Evolutionary conservation across 2,888 invertebrate genomes (phyloP), one percentile per base, ranked within the genome.

Genomic region (Agriotes lineatus): DNA sequence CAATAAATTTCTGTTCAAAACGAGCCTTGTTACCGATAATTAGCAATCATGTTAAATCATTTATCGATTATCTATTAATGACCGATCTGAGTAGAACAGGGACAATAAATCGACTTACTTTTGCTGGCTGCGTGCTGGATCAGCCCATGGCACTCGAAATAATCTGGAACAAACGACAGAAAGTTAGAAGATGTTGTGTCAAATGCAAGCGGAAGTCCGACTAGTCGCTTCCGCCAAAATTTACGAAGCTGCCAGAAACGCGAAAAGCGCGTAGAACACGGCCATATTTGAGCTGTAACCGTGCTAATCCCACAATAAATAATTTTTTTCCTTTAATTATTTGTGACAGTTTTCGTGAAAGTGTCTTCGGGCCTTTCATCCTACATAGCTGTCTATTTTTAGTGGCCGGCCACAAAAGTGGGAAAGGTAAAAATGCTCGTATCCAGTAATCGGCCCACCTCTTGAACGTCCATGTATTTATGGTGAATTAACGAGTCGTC

Each of bases 131-230:
- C 22, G 33, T 25, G 44, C 19, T 64, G 18, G 50, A 63, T 69
- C 69, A 69, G 63, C 69, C 69, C 69, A 69, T 69, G 64, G 69
- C 69, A 67, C 56, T 35, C 33, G 48, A 48, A 56, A 48, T 58
- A 58, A 54, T 64, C 69, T 69, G 69, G 20, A 69, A 69, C 42
- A 65, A 39, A 59, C 45, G 30, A 59, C n/a, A 59, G 45, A 59
- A 59, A 59, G 30, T 39, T 48, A 20, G 35, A 56, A 45, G 30
- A 52, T 54, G 20, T 22, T 42, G 7, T 3, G 16, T 42, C 9
- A 1, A 4, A 42, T 18, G 16, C 12, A 42, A 14, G 9, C 2
- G 9, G 16, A 18, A 7, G 12, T 16, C 16, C 9, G 16, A 42
- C 1, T 5, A n/a, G n/a, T n/a, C n/a, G n/a, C n/a, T n/a, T n/a